These are phyloP conservation scores for Herpetotheres cachinnans DNA, from an alignment of 2,113 vertebrate genomes.

Conservation along the genomic window DNA sequence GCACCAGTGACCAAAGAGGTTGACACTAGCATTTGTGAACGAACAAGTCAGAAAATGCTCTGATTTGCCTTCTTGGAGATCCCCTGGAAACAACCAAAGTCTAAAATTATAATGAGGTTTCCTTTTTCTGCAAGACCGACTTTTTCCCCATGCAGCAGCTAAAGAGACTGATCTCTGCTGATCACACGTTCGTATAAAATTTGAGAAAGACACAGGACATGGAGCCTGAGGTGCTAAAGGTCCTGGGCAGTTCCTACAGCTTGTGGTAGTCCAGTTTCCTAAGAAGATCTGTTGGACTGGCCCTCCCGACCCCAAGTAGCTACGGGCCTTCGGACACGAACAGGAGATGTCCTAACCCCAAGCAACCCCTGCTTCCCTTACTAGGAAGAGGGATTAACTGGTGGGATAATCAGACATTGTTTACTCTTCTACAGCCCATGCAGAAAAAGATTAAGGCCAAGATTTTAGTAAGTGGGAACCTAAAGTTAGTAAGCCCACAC, in stretches of 20 bases:
- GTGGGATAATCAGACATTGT: slow-evolving; percentile 49
- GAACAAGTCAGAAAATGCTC: neutral
- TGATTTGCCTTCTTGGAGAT: neutral
- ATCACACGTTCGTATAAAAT: neutral
- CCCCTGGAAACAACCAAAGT: neutral
- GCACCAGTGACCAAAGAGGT: neutral
- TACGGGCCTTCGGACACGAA: neutral
- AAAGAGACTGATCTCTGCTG: neutral
- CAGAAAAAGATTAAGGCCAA: slow-evolving; percentile 55
- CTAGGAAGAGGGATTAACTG: slow-evolving; percentile 42
- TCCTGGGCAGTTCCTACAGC: neutral
- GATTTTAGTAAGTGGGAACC: slow-evolving; percentile 1
- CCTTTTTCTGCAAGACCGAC: neutral
- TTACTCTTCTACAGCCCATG: slow-evolving; percentile 8
- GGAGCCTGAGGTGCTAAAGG: neutral
- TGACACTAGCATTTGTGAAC: neutral
- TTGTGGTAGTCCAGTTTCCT: neutral
- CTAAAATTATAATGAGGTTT: neutral
- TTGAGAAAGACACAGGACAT: neutral
- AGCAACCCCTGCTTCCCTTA: neutral
- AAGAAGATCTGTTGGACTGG: neutral
- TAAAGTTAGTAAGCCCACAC: neutral
- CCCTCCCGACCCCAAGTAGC: neutral
- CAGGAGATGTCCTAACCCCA: neutral
- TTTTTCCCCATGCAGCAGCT: neutral